A percentile compares a stretch with the other conserved stretches of the same genome.
Conservation (phyloP, 2,888 invertebrate species). For the Leucania comma region DNA sequence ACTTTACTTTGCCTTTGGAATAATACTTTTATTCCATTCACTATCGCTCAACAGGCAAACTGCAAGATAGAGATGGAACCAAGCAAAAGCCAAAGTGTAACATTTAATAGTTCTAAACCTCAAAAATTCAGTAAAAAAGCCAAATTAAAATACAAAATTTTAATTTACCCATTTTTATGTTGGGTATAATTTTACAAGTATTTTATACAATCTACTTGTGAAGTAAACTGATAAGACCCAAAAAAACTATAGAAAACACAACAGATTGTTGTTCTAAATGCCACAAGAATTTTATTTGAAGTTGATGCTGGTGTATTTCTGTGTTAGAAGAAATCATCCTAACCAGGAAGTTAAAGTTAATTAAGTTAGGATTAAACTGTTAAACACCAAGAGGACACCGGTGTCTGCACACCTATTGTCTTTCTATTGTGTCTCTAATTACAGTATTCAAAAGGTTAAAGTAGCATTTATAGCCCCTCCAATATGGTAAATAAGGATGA, state of each 20-base stretch:
- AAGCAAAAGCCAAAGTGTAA: neutral
- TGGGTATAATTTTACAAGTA: neutral
- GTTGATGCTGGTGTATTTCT: neutral
- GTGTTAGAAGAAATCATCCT: no score
- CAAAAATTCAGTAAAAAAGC: neutral
- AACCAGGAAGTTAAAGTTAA: no score
- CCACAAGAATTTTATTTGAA: neutral
- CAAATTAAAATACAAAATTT: neutral
- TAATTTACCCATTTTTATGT: neutral
- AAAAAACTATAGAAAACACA: no score
- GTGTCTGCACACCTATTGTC: no score
- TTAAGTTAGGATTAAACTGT: no score
- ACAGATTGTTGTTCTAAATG: neutral
- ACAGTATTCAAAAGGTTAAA: neutral
- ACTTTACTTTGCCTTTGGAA: neutral
- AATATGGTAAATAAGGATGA: constrained; percentile 17
- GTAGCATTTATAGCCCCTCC: neutral
- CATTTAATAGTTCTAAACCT: neutral
- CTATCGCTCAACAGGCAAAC: neutral
- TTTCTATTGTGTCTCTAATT: no score
- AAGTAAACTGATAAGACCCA: no score
- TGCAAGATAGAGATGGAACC: neutral
- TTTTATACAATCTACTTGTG: no score
- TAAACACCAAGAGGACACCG: no score
- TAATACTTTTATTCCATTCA: neutral